These are phyloP conservation scores for Petrocephalus schoutedeni DNA, from an alignment of 2,797 vertebrate species.

Conservation along the genomic window DNA sequence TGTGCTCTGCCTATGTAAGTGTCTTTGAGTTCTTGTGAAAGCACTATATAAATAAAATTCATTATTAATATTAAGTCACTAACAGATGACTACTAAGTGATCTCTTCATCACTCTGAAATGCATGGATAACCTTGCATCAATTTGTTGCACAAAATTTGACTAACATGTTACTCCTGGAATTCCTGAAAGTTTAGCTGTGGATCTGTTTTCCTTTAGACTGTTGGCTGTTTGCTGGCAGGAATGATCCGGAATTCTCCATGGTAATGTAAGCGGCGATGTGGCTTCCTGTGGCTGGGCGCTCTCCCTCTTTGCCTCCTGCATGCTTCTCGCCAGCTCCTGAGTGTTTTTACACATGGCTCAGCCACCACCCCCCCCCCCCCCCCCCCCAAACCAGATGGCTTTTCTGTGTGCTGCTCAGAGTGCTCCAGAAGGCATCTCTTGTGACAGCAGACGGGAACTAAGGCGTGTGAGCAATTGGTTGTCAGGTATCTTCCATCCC, in stretches of 20 bases:
- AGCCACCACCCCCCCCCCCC: neutral
- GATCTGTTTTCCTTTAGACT: conserved; percentile 9
- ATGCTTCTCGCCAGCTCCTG: conserved; percentile 32
- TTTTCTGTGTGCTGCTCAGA: conserved; percentile 41
- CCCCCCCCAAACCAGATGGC: conserved; percentile 42
- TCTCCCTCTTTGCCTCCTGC: conserved; percentile 38
- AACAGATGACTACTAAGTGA: neutral
- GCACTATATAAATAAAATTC: too few species aligned
- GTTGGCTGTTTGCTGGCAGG: conserved; percentile 25
- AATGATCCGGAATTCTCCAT: conserved; percentile 31
- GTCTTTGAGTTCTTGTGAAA: too few species aligned
- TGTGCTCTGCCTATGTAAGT: too few species aligned
- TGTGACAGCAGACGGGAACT: conserved; percentile 29
- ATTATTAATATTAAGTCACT: neutral
- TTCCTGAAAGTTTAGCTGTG: conserved; percentile 21
- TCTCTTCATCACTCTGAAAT: neutral
- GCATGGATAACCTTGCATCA: neutral
- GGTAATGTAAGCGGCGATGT: conserved; percentile 41
- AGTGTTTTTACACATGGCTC: conserved; percentile 37
- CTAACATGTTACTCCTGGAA: neutral
- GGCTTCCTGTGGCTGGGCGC: conserved; percentile 45
- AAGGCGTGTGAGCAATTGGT: neutral
- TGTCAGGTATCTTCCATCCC: neutral
- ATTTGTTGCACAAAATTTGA: neutral
- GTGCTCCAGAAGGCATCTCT: conserved; percentile 32